Evolutionary conservation across 2,113 vertebrate genomes (phyloP).

Genomic region (Muntiacus reevesi): DNA sequence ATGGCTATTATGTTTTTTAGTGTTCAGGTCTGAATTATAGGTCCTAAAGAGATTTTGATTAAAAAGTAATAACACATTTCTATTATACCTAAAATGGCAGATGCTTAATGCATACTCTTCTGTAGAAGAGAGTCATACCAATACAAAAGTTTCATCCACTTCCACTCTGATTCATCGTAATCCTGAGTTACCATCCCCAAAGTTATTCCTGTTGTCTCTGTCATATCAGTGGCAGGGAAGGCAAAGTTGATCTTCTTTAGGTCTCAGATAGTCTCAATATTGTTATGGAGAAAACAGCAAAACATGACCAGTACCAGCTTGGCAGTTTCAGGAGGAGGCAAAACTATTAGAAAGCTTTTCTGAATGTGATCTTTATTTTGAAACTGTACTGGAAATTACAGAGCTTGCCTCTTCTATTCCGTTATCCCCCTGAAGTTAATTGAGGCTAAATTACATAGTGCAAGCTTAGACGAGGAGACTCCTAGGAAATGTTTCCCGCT

Average conservation of each 20-base stretch:
- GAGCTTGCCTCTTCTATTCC: constrained; percentile 27
- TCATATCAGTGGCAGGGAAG: neutral
- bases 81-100: neutral
- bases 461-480: constrained; percentile 29
- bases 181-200: neutral
- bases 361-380: constrained; percentile 52
- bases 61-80: neutral
- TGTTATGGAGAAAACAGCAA: neutral
- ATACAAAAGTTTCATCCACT: neutral
- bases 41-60: neutral
- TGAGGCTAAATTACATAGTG: constrained; percentile 59
- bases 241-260: neutral
- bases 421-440: constrained; percentile 55
- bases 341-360: constrained; percentile 37
- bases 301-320: neutral
- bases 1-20: neutral
- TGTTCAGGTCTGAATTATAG: neutral
- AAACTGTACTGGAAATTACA: constrained; percentile 53
- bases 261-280: neutral
- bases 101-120: neutral
- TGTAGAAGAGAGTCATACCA: neutral
- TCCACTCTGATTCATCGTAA: neutral
- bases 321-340: neutral
- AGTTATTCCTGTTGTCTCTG: neutral
- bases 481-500: neutral